Evolutionary conservation across 2,888 invertebrate species (phyloP), one percentile per base, ranked within the genome.

Genomic region (Ypsolopha sequella): DNA sequence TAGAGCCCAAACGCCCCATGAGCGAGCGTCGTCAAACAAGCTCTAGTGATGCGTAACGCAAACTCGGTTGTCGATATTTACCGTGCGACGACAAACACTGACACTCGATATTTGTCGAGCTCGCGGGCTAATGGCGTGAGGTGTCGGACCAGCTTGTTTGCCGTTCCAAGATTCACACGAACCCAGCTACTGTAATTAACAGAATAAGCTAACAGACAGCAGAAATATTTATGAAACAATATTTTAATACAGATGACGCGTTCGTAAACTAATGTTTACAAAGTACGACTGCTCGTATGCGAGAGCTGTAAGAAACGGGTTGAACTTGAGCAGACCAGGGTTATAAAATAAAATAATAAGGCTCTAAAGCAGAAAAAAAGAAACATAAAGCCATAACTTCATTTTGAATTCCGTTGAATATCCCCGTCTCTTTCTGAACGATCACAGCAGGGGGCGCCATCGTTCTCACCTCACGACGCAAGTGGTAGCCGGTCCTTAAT

Each of bases 381-480:
- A 63, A 70, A 72, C 63, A 69, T 65, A 72, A 73, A 73, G 77
- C 79, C 80, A 85, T 86, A 85, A 86, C 76, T 86, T 84, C 71
- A 79, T 81, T 79, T 82, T 74, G 78, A 81, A 86, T 84, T 80
- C 84, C 80, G 73, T 76, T 75, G 80, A 73, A 69, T 79, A 76
- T 80, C 76, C 76, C 79, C 74, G 73, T 80, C 80, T 76, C 76
- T 66, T 74, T 77, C 76, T 76, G 76, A 73, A 72, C 76, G 73
- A 65, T 59, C 84, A 51, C 85, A 81, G 85, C 86, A 74, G 85
- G 86, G 81, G 80, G 78, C 78, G 65, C 81, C 78, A 79, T 85
- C 84, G 84, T 86, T 86, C 85, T 86, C 86, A 86, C 86, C 85
- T 86, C 81, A 70, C 78, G 85, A 84, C 68, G 82, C 82, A 84